Percentiles rank a stretch among this genome's conserved stretches.
Conservation (phyloP, 1,140 invertebrate species). For the Atta colombica region DNA sequence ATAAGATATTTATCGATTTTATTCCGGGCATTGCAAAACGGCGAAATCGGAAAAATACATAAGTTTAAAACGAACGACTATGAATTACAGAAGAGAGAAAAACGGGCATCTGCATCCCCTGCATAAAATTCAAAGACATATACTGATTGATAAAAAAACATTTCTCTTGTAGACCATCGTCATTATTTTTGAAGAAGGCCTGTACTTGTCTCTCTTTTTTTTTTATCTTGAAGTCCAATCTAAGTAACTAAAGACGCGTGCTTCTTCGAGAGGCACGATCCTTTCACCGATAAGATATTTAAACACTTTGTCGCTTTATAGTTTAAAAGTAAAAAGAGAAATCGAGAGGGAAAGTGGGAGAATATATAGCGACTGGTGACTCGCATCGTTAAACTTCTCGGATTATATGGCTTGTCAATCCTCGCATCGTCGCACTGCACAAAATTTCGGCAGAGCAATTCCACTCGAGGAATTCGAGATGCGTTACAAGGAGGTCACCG, state of each 20-base stretch:
- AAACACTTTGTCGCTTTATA: slow-evolving; percentile 68
- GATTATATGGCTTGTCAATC: slow-evolving; percentile 46
- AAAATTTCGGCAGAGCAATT: slow-evolving; percentile 43
- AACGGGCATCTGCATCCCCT: neutral
- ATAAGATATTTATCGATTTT: slow-evolving; percentile 46
- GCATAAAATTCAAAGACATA: neutral
- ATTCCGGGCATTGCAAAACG: slow-evolving; percentile 2
- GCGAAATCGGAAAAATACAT: neutral
- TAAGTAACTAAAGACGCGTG: slow-evolving; percentile 38
- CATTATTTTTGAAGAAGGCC: neutral
- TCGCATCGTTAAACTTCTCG: slow-evolving; percentile 53
- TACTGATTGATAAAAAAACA: neutral
- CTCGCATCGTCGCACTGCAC: neutral
- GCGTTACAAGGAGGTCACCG: slow-evolving; percentile 57
- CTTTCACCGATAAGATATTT: slow-evolving; percentile 75
- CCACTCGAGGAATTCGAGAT: slow-evolving; percentile 40
- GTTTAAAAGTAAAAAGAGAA: slow-evolving; percentile 72
- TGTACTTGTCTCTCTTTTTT: neutral
- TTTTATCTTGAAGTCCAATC: slow-evolving; percentile 15
- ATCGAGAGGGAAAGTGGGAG: slow-evolving; percentile 74
- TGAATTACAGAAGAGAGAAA: neutral
- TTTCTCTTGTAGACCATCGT: neutral
- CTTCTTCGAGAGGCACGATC: slow-evolving; percentile 45
- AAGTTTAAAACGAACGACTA: neutral
- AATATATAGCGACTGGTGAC: slow-evolving; percentile 40